Base-by-base conservation (phyloP, 2,888 invertebrate genomes). In the Philhelius pedissequus region DNA sequence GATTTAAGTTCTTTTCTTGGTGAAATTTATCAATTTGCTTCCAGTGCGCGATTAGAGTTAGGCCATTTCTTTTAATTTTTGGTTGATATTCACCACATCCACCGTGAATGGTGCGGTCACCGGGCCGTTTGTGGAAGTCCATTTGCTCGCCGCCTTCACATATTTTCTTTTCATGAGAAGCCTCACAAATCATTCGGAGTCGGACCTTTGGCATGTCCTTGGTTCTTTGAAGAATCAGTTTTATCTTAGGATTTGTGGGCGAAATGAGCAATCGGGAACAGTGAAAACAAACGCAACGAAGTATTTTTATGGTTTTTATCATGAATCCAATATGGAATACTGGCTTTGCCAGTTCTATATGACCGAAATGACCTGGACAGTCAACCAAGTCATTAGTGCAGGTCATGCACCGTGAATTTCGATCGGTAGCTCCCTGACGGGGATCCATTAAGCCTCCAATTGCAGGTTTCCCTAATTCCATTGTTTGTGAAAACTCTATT, bases 301-400 rank as follows among this genome's bases (percentile, higher is more conserved):
- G 92, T 77, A 98, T 94, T 92, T 99, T 99, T 86, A 98, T 96
- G 0, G 96, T 96, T 92, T 98, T 98, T 40, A 97, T 96, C 70
- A 99, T 93, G 90, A 98, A 99, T 56, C 98, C 98, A 90, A 98
- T 96, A 91, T 99, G 98, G 92, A 96, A 99, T 1, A 99, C 98
- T 45, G 99, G 99, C 91, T 98, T 98, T 0, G 98, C 96, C 86
- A 99, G 92, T 91, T 99, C 98, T 88, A 99, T 96, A 91, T 99
- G 99, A 18, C 98, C 99, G 92, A 99, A 99, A 92, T 99, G 99
- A 7, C 99, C 99, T 8, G 98, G 98, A 91, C 99, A 99, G 91
- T 98, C 97, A 0, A 96, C 96, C 95, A 97, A 97, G 90, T 97
- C 97, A 54, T 98, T 96, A 78, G 97, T 97, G 91, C 98, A 98